Percentiles rank a stretch among this genome's conserved stretches.
Conservation (phyloP, 2,888 invertebrate species). For the Osedax fenrisi region DNA sequence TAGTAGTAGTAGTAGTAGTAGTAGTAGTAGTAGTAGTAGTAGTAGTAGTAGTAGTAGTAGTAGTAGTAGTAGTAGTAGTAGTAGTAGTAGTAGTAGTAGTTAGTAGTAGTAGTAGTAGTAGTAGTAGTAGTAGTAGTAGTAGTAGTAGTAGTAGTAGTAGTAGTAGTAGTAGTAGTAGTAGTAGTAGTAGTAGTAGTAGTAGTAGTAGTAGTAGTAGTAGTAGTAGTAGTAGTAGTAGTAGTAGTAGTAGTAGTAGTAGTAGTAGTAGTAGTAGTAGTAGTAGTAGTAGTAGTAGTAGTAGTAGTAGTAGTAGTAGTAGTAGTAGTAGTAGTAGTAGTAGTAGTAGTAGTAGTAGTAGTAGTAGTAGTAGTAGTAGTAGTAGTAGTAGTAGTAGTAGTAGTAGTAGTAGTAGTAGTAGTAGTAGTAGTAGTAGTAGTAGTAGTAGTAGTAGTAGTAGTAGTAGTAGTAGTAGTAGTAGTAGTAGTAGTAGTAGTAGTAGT, state of each 20-base stretch:
- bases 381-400: constrained; percentile 7
- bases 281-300: constrained; percentile 7
- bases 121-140: neutral
- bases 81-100: neutral
- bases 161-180: neutral
- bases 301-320: constrained; percentile 5
- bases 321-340: constrained; percentile 7
- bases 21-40: neutral
- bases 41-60: neutral
- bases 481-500: neutral
- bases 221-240: neutral
- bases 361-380: neutral
- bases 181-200: neutral
- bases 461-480: neutral
- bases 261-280: constrained; percentile 7
- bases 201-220: neutral
- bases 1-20: constrained; percentile 3
- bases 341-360: constrained; percentile 5
- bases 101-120: too few species aligned
- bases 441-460: neutral
- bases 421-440: neutral
- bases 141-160: neutral
- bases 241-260: constrained; percentile 3
- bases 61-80: neutral
- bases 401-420: neutral